Conservation (phyloP, 2,797 vertebrate genomes). For the Gymnocypris eckloni region DNA sequence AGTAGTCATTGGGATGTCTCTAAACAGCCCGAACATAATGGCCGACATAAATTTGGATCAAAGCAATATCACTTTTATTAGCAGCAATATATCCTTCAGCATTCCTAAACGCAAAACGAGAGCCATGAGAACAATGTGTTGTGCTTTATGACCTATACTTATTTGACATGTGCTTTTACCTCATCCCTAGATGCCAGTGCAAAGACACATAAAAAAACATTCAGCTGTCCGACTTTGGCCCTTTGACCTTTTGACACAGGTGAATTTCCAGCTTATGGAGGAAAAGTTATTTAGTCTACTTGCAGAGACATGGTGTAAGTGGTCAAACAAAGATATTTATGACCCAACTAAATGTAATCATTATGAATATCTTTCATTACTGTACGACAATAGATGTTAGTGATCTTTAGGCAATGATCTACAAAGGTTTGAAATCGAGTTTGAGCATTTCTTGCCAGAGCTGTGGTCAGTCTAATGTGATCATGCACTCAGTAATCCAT, state of each 20-base stretch:
- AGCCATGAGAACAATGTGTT: conserved; percentile 35
- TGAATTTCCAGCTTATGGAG: conserved; percentile 8
- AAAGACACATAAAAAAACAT: conserved; percentile 23
- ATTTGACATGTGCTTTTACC: conserved; percentile 33
- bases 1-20: conserved; percentile 10
- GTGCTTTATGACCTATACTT: conserved; percentile 1
- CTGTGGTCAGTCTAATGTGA: conserved; percentile 51
- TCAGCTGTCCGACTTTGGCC: not conserved
- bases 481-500: conserved; percentile 47
- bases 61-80: conserved; percentile 38
- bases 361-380: conserved; percentile 19
- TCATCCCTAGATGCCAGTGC: conserved; percentile 11
- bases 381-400: conserved; percentile 18
- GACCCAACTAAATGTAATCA: not conserved
- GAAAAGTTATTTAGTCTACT: not conserved
- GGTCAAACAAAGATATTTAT: conserved; percentile 14
- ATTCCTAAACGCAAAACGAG: conserved; percentile 18
- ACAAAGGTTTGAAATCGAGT: conserved; percentile 42
- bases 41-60: conserved; percentile 30
- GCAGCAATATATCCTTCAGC: conserved; percentile 11
- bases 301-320: not conserved
- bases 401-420: conserved; percentile 28
- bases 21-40: conserved; percentile 17
- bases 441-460: conserved; percentile 34
- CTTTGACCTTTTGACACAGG: conserved; percentile 26